These are phyloP conservation scores for Polietes domitor DNA, from an alignment of 2,888 invertebrate genomes.

Conservation along the genomic window DNA sequence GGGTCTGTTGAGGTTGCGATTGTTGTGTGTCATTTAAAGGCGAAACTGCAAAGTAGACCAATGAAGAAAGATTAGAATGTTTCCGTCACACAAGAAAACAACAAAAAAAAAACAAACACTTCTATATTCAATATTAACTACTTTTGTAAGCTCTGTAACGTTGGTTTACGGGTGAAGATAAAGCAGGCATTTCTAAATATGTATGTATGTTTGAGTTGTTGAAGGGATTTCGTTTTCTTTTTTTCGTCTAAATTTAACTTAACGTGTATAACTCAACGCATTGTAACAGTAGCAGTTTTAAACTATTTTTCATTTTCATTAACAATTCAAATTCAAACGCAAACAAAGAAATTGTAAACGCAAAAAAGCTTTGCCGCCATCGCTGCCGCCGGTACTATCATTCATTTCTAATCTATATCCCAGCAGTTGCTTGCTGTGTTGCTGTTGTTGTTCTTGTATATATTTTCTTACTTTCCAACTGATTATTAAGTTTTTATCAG, in stretches of 20 bases:
- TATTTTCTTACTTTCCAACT: slow-evolving; percentile 13
- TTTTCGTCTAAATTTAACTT: background rate
- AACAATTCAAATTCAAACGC: slow-evolving; percentile 40
- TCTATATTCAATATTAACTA: slow-evolving; percentile 45
- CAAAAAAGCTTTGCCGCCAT: slow-evolving; percentile 46
- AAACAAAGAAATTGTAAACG: slow-evolving; percentile 37
- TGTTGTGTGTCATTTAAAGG: slow-evolving; percentile 74
- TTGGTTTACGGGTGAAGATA: slow-evolving; percentile 11
- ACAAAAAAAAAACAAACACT: background rate
- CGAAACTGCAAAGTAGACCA: slow-evolving; percentile 72
- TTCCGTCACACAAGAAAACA: too few species aligned
- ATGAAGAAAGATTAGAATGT: slow-evolving; percentile 49
- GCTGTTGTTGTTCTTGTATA: background rate
- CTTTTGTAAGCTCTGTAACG: slow-evolving; percentile 39
- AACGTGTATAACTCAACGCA: slow-evolving; percentile 22
- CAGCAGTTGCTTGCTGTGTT: background rate
- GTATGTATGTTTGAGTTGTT: background rate
- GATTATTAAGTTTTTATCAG: slow-evolving; percentile 30
- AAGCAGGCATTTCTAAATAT: slow-evolving; percentile 35
- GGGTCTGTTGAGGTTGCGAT: slow-evolving; percentile 68
- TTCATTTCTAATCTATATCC: slow-evolving; percentile 42
- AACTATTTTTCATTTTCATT: slow-evolving; percentile 40
- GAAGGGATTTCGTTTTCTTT: background rate
- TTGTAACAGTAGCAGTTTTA: slow-evolving; percentile 45
- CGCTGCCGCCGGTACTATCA: slow-evolving; percentile 38